Base-by-base conservation (phyloP, 30 jellyfish, hydroid and myxozoan genomes). In the Clytia hemisphaerica region DNA sequence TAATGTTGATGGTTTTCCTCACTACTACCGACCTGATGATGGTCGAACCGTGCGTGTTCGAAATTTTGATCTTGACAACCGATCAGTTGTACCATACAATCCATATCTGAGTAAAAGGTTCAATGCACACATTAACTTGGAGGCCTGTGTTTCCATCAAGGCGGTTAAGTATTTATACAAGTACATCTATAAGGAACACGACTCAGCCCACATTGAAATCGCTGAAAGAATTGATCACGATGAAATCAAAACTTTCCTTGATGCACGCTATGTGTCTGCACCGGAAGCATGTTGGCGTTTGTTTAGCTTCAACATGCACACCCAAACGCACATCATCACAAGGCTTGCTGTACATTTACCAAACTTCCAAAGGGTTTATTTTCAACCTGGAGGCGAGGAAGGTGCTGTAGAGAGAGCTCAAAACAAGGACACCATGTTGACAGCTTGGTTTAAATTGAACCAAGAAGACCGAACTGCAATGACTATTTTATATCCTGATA, bases 271-370 rank as follows among this genome's bases (percentile, higher is more conserved):
- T 30, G 88, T 77, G 31, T 68, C 88, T 9, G 77, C 92, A 6
- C 66, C 50, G 25, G 82, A 77, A 45, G 92, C 88, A 46, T 71
- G 49, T 16, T 70, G n/a, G n/a, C n/a, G n/a, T n/a, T n/a, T n/a
- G n/a, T n/a, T n/a, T n/a, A n/a, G n/a, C n/a, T n/a, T n/a, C n/a
- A n/a, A 6, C 28, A 19, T 75, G 15, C 83, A 71, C 37, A 33
- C 28, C 22, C 70, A 46, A 15, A 44, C 9, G 16, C 91, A 84
- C 12, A 44, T 63, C 15, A 85, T 73, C 45, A 85, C 21, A n/a
- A 37, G 71, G n/a, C 75, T 79, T 32, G 75, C 90, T 33, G 93
- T 79, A 10, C 93, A 79, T 45, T 50, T 71, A 3, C 94, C 85
- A 57, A 60, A 79, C 44, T 37, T 22, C 27, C 92, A 79, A 36